Conservation (phyloP, 2,888 invertebrate species). For the Stenichneumon culpator region DNA sequence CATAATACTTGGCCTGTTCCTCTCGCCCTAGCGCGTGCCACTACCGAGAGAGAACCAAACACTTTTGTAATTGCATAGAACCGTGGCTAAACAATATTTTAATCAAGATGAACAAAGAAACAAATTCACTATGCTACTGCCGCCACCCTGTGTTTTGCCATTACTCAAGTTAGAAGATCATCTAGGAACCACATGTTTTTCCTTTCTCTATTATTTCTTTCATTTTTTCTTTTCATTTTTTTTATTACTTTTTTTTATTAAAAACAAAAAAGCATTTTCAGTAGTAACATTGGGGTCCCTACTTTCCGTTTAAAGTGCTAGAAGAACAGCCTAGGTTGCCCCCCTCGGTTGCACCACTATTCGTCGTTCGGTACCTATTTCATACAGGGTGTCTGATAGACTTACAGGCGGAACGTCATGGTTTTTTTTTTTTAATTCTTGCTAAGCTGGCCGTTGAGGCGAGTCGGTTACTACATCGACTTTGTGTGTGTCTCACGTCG, state of each 20-base stretch:
- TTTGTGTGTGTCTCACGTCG: constrained; percentile 41
- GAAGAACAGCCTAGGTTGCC: constrained; percentile 89
- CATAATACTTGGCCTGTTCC: constrained; percentile 99
- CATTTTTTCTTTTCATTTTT: constrained; percentile 49
- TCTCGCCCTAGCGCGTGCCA: constrained; percentile 99
- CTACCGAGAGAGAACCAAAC: constrained; percentile 88
- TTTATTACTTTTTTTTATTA: constrained; percentile 57
- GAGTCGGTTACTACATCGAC: constrained; percentile 30
- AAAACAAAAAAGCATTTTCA: constrained; percentile 76
- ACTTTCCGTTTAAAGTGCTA: constrained; percentile 88
- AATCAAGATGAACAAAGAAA: constrained; percentile 71
- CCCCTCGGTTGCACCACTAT: constrained; percentile 86
- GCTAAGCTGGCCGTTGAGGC: constrained; percentile 33
- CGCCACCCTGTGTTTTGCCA: constrained; percentile 82
- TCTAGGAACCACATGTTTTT: constrained; percentile 65
- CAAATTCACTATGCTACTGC: constrained; percentile 82
- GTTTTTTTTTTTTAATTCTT: constrained; percentile 16
- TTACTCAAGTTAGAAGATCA: constrained; percentile 76
- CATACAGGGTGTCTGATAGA: constrained; percentile 77
- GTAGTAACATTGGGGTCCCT: constrained; percentile 85
- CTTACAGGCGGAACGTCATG: constrained; percentile 49
- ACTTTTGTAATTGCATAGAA: constrained; percentile 80
- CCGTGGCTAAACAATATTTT: constrained; percentile 77
- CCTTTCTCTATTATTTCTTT: constrained; percentile 61
- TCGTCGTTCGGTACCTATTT: constrained; percentile 72